Conservation (phyloP, 1,140 invertebrate species). For the Ostrea edulis region DNA sequence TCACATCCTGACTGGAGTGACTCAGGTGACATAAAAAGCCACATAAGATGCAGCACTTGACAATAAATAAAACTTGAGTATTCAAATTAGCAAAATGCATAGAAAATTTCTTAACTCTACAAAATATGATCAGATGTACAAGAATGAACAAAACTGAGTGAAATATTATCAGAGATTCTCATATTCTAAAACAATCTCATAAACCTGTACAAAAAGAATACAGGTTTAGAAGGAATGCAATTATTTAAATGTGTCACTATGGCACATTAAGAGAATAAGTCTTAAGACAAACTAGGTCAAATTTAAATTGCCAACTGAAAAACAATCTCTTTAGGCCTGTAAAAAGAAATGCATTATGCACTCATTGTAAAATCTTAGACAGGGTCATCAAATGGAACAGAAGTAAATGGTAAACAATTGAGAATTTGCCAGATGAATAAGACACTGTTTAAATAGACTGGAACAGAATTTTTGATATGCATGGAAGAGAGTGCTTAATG, state of each 20-base stretch:
- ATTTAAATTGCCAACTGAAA: neutral
- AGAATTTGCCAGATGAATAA: too few species aligned
- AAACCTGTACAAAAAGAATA: neutral
- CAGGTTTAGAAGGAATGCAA: neutral
- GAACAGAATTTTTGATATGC: too few species aligned
- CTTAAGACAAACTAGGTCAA: conserved; percentile 6
- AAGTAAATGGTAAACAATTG: too few species aligned
- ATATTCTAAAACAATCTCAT: neutral
- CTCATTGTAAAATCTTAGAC: neutral
- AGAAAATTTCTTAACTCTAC: neutral
- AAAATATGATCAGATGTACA: neutral
- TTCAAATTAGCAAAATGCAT: neutral
- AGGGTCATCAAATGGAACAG: too few species aligned
- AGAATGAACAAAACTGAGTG: neutral
- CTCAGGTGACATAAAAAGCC: neutral
- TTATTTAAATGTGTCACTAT: neutral
- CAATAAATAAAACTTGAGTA: neutral
- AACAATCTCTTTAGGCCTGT: neutral
- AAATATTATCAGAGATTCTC: neutral
- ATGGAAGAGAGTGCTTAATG: too few species aligned
- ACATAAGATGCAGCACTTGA: neutral
- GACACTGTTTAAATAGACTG: too few species aligned
- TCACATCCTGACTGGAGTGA: too few species aligned
- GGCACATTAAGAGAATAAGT: neutral
- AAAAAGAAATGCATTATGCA: conserved; percentile 1